Percentiles rank a stretch among this genome's conserved stretches.
Evolutionary conservation across 1,140 invertebrate species (phyloP).

Genomic region (Euwallacea similis): DNA sequence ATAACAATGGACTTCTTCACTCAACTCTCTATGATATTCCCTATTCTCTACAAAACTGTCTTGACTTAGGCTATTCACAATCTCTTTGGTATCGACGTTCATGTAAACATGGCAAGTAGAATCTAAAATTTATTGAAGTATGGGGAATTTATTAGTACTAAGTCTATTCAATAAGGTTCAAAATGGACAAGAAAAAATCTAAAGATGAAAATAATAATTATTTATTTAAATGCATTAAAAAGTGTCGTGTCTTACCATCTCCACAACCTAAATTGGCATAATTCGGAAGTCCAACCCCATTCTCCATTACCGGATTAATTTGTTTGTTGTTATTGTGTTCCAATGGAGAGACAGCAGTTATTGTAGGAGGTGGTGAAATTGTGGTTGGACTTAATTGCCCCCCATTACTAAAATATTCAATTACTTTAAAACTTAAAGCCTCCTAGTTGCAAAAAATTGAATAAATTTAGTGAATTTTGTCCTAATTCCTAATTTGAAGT

Average conservation of each 20-base stretch:
- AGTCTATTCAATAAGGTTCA: no score
- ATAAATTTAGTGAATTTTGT: no score
- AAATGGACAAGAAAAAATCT: no score
- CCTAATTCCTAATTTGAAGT: no score
- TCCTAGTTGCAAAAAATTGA: no score
- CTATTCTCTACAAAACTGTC: conserved; percentile 27
- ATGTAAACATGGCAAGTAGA: conserved; percentile 63
- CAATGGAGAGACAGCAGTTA: conserved; percentile 39
- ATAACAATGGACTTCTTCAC: conserved; percentile 60
- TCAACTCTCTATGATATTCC: conserved; percentile 42
- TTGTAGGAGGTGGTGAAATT: conserved; percentile 40
- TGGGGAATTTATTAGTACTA: no score
- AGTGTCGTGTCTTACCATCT: not conserved
- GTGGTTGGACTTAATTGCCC: conserved; percentile 48
- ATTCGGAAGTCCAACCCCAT: conserved; percentile 41
- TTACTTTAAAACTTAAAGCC: no score
- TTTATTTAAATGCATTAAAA: no score
- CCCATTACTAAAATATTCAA: no score
- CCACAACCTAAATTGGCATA: conserved; percentile 53
- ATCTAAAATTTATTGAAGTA: conserved; percentile 41
- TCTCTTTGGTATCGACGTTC: conserved; percentile 61
- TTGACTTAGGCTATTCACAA: conserved; percentile 23
- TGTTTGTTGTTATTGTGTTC: conserved; percentile 55
- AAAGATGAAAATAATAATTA: no score
- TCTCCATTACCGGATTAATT: conserved; percentile 40